These are phyloP conservation scores for Tetrax tetrax DNA, from an alignment of 2,113 vertebrate species.

Conservation along the genomic window DNA sequence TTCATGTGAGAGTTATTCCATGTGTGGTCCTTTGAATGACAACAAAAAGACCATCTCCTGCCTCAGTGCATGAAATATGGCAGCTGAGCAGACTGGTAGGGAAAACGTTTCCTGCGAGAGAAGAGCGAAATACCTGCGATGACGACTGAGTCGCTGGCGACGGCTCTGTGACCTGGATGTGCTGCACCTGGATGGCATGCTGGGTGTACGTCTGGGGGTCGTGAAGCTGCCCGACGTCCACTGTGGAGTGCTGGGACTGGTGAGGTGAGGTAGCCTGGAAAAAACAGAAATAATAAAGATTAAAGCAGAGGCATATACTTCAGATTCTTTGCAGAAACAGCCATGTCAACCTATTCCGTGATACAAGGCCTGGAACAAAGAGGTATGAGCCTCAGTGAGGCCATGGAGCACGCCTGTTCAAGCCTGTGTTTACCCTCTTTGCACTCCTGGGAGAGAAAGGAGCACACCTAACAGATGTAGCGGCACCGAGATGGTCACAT, in stretches of 20 bases:
- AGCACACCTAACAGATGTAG: background rate
- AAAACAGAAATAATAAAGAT: background rate
- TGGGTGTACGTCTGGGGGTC: constrained; percentile 93
- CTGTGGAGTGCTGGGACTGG: constrained; percentile 90
- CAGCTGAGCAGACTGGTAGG: background rate
- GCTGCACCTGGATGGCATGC: constrained; percentile 97
- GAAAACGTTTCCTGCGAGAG: background rate
- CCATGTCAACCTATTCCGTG: background rate
- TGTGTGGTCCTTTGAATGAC: background rate
- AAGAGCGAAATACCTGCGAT: constrained; percentile 79
- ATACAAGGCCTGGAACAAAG: background rate
- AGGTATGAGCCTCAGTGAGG: background rate
- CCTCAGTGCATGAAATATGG: background rate
- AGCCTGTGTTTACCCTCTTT: background rate
- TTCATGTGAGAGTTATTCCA: background rate
- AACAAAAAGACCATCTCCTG: background rate
- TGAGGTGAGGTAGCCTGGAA: constrained; percentile 90
- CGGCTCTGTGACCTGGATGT: constrained; percentile 92
- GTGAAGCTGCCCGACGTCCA: constrained; percentile 93
- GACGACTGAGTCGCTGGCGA: constrained; percentile 67
- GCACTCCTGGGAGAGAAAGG: background rate
- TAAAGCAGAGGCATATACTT: background rate
- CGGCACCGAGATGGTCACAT: background rate
- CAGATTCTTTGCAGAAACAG: background rate
- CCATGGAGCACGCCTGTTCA: background rate